These are phyloP conservation scores for Ibidorhyncha struthersii DNA, from an alignment of 2,113 vertebrate genomes.

Conservation along the genomic window DNA sequence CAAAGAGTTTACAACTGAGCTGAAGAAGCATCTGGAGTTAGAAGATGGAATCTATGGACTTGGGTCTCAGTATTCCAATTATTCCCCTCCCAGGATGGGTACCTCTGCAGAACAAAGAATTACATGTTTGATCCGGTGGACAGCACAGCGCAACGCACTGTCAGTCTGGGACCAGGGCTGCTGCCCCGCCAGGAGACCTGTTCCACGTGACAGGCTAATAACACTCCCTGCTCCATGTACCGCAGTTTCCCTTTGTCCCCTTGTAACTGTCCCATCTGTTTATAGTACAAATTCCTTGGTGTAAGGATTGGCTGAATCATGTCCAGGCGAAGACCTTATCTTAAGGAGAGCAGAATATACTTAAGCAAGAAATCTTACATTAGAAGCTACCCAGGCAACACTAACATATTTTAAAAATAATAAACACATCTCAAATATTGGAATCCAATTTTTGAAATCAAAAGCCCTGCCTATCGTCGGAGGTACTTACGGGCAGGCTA, in stretches of 20 bases:
- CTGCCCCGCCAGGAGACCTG: neutral
- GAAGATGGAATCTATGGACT: neutral
- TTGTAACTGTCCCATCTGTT: neutral
- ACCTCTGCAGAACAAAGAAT: neutral
- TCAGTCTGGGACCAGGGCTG: neutral
- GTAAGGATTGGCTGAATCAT: neutral
- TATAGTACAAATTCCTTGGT: no score
- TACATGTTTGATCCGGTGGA: neutral
- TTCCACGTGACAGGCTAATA: neutral
- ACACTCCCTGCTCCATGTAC: fast-evolving
- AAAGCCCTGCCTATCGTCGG: neutral
- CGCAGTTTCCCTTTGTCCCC: neutral
- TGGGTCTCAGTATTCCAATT: neutral
- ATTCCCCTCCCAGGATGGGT: neutral
- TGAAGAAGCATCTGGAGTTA: neutral
- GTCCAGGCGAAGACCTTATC: neutral
- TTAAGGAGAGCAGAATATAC: neutral
- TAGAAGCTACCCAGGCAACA: neutral
- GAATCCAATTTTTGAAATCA: neutral
- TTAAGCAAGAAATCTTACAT: neutral
- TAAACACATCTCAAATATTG: neutral
- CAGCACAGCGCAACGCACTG: no score
- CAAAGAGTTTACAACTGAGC: neutral
- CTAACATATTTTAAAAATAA: neutral
- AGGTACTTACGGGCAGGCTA: neutral